These are phyloP conservation scores for Murina feae DNA, from an alignment of 2,113 vertebrate genomes.

Conservation along the genomic window DNA sequence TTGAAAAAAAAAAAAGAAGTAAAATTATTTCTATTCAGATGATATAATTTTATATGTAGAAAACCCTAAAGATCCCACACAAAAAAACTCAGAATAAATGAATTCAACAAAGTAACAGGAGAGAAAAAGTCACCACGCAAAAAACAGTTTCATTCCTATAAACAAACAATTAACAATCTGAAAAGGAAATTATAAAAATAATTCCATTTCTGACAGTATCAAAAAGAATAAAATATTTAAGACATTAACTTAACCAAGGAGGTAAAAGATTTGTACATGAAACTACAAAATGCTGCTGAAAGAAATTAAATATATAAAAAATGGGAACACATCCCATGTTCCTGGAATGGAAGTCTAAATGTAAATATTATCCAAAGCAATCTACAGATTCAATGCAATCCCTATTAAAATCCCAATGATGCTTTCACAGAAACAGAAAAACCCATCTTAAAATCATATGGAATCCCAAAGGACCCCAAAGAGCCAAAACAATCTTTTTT, in stretches of 20 bases:
- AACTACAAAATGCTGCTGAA: no score
- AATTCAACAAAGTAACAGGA: no score
- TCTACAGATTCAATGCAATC: neutral
- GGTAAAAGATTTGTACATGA: neutral
- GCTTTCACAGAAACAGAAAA: neutral
- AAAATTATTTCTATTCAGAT: no score
- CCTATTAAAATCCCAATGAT: neutral
- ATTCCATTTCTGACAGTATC: neutral
- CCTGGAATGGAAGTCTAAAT: neutral
- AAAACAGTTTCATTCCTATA: no score
- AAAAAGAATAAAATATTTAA: neutral
- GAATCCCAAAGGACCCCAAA: neutral
- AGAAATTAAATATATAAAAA: neutral
- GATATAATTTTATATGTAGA: no score
- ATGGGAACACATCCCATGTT: neutral
- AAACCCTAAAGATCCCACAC: no score
- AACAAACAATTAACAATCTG: no score
- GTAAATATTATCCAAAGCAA: neutral
- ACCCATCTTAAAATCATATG: no score
- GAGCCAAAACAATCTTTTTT: neutral
- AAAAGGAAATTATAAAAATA: neutral
- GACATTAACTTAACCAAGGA: neutral
- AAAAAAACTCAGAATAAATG: no score
- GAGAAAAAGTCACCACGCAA: no score
- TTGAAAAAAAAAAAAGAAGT: neutral